Evolutionary conservation across 1,140 invertebrate genomes (phyloP), one percentile per base, ranked within the genome.

Genomic region (Macrobrachium nipponense): DNA sequence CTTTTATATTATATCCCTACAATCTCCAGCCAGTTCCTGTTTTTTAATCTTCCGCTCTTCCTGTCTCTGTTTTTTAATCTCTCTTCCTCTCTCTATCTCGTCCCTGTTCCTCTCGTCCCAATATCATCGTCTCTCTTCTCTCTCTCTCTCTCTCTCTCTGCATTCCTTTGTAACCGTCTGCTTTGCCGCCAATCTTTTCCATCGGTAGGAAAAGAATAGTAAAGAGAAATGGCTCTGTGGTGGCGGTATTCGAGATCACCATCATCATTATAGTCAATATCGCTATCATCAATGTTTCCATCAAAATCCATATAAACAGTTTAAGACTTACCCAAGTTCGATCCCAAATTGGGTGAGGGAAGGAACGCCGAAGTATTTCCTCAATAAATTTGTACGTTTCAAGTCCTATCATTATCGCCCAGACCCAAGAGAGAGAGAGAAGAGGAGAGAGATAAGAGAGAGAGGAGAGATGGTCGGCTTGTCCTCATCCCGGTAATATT

Each of bases 391-490:
- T 36, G 27, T 36, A 36, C 4, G 27, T 36, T 36, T 36, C 27
- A n/a, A n/a, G n/a, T 36, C 4, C 27, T 36, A 36, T 36, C 27
- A 36, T 36, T 51, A 51, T 51, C 36, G n/a, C n/a, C n/a, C n/a
- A n/a, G n/a, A n/a, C n/a, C n/a, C 6, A 44, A 76, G 73, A 76
- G 73, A 76, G 73, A 76, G 73, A 76, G 23, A 76, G 73, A 76
- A 14, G 43, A 14, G 43, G 73, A 76, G 73, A 76, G 73, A 76
- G 73, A 76, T n/a, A 14, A 76, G 73, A 76, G 73, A 76, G 73
- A 76, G 73, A 76, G 27, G 73, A 76, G 73, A 76, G 73, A 76
- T 6, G 43, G n/a, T 4, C 2, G 3, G 15, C 15, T 64, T 20
- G 2, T 18, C 20, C 12, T 43, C 11, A 36, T 73, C 58, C 27